Evolutionary conservation across 2,888 invertebrate genomes (phyloP), one percentile per base, ranked within the genome.

Genomic region (Pristionchus entomophagus): DNA sequence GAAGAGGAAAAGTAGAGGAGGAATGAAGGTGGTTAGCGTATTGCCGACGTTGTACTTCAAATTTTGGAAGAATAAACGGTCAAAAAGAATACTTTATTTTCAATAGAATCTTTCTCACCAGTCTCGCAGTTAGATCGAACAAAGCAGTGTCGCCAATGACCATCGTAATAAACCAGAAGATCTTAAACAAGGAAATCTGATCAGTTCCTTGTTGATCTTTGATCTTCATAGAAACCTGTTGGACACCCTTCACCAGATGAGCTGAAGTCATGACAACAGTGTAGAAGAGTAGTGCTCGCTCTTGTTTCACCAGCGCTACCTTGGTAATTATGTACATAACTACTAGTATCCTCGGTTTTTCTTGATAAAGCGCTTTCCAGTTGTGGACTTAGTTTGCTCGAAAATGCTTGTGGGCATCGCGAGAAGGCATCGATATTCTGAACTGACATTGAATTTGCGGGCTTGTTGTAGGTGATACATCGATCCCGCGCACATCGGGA

Each of bases 161-260:
- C 65, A 69, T 69, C 12, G 65, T 38, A 1, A 69, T 29, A 38
- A 69, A 69, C 65, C 65, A 69, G 65, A 69, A 69, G 19, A 69
- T 69, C 65, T 69, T 32, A 69, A 69, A 38, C 4, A 10, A 22
- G 6, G 22, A 38, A 22, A 2, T 69, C 0, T n/a, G n/a, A n/a
- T n/a, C n/a, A n/a, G n/a, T n/a, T n/a, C n/a, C n/a, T n/a, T n/a
- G n/a, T n/a, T n/a, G n/a, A n/a, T n/a, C n/a, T n/a, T n/a, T n/a
- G n/a, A n/a, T n/a, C n/a, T n/a, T n/a, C n/a, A n/a, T 38, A 26
- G 6, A 12, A 12, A 69, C 65, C 65, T 69, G 65, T 19, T 69
- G 65, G 3, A 38, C 65, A 22, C 65, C 38, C 19, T 69, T 69
- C 10, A 69, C 6, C 65, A 69, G 35, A 8, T 69, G 65, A 4